Conservation (phyloP, 2,797 vertebrate species). For the Phoebastria nigripes region DNA sequence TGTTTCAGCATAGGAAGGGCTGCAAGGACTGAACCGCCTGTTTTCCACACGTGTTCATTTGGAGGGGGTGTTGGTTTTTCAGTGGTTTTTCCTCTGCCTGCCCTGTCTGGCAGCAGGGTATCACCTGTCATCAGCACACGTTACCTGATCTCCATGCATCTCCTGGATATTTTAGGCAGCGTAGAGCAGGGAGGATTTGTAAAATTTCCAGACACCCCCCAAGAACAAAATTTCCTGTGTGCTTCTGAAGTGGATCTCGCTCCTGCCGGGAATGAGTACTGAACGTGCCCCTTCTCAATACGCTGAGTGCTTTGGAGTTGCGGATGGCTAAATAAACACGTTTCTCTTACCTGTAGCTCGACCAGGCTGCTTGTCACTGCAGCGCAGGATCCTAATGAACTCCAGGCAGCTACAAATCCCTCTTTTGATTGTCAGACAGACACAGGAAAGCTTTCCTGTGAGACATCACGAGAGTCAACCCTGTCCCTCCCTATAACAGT, state of each 20-base stretch:
- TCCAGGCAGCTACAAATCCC: background rate
- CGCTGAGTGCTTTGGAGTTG: background rate
- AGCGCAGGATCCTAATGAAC: background rate
- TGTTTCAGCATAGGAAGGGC: background rate
- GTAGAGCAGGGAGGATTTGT: background rate
- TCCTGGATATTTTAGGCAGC: background rate
- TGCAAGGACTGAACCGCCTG: background rate
- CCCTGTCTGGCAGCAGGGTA: background rate
- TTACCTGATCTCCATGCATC: background rate
- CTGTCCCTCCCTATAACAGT: background rate
- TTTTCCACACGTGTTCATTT: background rate
- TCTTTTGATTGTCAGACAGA: background rate
- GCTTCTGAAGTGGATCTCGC: background rate
- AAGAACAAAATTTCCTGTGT: background rate
- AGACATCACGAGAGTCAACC: rapidly evolving
- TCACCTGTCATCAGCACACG: background rate
- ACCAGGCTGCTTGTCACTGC: background rate
- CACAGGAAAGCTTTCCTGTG: background rate
- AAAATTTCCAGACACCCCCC: background rate
- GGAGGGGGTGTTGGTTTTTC: background rate
- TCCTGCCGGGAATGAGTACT: background rate
- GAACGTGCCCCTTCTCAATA: background rate
- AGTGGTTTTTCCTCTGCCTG: background rate
- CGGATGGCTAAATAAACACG: background rate
- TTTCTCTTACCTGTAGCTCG: background rate